Evolutionary conservation across 2,888 invertebrate species (phyloP).

Genomic region (Clanis bilineata): DNA sequence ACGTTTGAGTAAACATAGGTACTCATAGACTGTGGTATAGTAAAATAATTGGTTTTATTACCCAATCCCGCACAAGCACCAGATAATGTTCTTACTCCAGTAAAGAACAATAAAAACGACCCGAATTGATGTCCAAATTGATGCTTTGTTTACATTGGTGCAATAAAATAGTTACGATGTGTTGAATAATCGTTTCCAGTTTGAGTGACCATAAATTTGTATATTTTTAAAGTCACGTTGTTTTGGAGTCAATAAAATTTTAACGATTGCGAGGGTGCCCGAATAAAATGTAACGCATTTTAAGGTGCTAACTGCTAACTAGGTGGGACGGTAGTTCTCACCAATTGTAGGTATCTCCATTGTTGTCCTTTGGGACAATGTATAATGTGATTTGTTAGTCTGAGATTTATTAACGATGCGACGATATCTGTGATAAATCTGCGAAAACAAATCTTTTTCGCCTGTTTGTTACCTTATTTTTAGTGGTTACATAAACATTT

Average conservation of each 20-base stretch:
- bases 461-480: constrained; percentile 15
- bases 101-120: constrained; percentile 30
- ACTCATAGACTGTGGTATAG: no score
- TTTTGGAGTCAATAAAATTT: constrained; percentile 79
- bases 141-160: constrained; percentile 75
- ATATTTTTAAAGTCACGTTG: constrained; percentile 79
- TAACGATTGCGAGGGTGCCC: constrained; percentile 75
- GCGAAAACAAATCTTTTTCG: constrained; percentile 5
- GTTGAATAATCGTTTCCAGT: constrained; percentile 79
- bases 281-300: constrained; percentile 69
- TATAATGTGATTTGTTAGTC: not conserved
- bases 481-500: constrained; percentile 38
- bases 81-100: constrained; percentile 19
- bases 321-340: constrained; percentile 25
- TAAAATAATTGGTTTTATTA: not conserved
- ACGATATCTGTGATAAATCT: not conserved
- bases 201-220: constrained; percentile 81
- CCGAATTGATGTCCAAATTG: constrained; percentile 59
- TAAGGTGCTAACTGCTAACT: constrained; percentile 45
- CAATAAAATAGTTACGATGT: constrained; percentile 81
- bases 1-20: no score
- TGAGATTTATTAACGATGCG: not conserved
- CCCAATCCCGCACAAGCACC: not conserved
- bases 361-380: not conserved
- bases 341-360: not conserved